Evolutionary conservation across 2,113 vertebrate species (phyloP).

Genomic region (Heterotis niloticus): DNA sequence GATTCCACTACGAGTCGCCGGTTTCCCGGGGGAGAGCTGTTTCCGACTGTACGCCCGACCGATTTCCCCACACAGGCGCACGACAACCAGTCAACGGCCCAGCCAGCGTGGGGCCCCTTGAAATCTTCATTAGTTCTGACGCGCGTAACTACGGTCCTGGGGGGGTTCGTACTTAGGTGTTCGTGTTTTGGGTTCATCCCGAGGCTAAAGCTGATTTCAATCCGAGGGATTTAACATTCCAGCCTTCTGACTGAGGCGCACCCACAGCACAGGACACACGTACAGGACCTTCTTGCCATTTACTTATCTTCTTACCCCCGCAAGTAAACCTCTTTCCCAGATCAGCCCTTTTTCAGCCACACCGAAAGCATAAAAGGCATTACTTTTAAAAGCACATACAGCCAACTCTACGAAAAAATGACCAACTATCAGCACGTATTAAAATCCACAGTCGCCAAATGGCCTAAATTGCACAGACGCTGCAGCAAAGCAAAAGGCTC

Average conservation of each 20-base stretch:
- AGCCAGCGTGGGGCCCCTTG: no score
- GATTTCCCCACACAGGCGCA: no score
- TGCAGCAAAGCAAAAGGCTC: no score
- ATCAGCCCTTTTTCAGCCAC: not conserved
- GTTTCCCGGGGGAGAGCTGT: no score
- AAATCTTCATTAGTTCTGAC: no score
- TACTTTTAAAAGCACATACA: not conserved
- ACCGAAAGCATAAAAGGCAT: not conserved
- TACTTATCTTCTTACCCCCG: not conserved
- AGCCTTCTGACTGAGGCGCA: not conserved
- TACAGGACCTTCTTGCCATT: not conserved
- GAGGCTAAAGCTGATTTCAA: not conserved
- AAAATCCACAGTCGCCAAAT: not conserved
- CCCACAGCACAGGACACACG: not conserved
- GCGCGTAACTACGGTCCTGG: not conserved
- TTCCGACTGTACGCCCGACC: no score
- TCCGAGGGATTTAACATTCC: not conserved
- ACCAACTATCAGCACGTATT: not conserved
- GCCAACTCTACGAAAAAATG: not conserved
- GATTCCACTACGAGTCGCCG: no score
- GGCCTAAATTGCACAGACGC: not conserved
- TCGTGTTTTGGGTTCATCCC: conserved; percentile 3
- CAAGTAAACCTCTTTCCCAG: not conserved
- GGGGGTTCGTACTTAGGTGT: not conserved
- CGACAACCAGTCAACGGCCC: no score